Evolutionary conservation across 1,140 invertebrate species (phyloP), one percentile per base, ranked within the genome.

Genomic region (Trissolcus basalis): DNA sequence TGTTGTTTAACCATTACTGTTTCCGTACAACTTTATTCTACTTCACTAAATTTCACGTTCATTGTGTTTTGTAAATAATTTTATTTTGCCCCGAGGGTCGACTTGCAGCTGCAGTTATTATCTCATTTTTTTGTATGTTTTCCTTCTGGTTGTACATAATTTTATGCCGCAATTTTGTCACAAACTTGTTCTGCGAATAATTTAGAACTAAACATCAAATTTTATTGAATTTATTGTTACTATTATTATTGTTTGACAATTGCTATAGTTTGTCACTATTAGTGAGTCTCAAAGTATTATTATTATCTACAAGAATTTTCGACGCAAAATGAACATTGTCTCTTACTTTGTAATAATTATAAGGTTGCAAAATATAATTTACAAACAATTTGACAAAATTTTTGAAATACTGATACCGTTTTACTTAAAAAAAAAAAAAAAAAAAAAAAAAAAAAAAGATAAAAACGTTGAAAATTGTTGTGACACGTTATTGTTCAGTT

Each of bases 21-120:
- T 41, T 41, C 13, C 5, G 50, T 55, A 64, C 43, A n/a, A 36
- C 2, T 48, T 55, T 36, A 9, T 54, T 64, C 44, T 41, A 50
- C 5, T 51, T 35, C 13, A 27, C 15, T 27, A 6, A 27, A 27
- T 27, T 27, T 3, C 1, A 27, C 6, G 19, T 27, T 3, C 6
- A 27, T 55, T 48, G 33, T 12, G 16, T 39, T 19, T 58, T 67
- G 54, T 59, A 68, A 59, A 68, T 68, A 68, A 51, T 14, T 44
- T 43, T 43, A 13, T 13, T 27, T 27, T 27, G n/a, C n/a, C 6
- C 6, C 19, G 19, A 27, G 19, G 41, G 58, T n/a, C 33, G 48
- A 44, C 11, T 60, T 54, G 32, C 43, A 63, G 27, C 27, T 27
- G 13, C 2, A 5, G 33, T 35, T 10, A 10, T 6, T 35, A 35